Conservation (phyloP, 2,113 vertebrate species). For the Triplophysa dalaica region DNA sequence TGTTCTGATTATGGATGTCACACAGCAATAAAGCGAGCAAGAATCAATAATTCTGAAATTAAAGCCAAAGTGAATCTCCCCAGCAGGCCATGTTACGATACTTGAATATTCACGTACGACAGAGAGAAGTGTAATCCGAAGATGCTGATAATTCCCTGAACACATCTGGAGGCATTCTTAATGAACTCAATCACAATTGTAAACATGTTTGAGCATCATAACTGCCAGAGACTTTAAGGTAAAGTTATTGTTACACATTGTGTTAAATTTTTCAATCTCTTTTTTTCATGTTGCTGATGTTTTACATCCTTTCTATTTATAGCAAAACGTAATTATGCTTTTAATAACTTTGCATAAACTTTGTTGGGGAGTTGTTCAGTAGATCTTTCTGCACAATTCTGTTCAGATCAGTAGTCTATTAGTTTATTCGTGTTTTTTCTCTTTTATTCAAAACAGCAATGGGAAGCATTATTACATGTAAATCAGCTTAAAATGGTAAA, state of each 20-base stretch:
- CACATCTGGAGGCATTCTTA: background rate
- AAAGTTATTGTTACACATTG: background rate
- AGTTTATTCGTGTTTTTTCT: constrained; percentile 3
- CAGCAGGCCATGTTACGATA: constrained; percentile 71
- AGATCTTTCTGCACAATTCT: constrained; percentile 31
- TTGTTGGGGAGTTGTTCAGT: constrained; percentile 23
- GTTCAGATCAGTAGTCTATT: constrained; percentile 52
- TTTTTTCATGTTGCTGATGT: background rate
- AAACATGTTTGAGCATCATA: background rate
- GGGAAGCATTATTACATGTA: background rate
- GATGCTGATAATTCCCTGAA: constrained; percentile 12
- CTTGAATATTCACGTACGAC: constrained; percentile 63
- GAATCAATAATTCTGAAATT: constrained; percentile 84
- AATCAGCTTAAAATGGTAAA: background rate
- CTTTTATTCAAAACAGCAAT: background rate
- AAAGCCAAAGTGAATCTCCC: constrained; percentile 82
- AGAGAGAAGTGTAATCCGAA: constrained; percentile 57
- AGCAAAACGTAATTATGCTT: background rate
- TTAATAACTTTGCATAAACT: background rate
- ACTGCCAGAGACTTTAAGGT: background rate
- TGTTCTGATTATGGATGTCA: constrained; percentile 85
- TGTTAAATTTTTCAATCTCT: background rate
- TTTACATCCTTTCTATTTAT: background rate
- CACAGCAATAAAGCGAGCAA: constrained; percentile 72
- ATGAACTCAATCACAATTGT: background rate